Conservation (phyloP, 30 jellyfish, hydroid and myxozoan genomes). For the Hydra vulgaris region DNA sequence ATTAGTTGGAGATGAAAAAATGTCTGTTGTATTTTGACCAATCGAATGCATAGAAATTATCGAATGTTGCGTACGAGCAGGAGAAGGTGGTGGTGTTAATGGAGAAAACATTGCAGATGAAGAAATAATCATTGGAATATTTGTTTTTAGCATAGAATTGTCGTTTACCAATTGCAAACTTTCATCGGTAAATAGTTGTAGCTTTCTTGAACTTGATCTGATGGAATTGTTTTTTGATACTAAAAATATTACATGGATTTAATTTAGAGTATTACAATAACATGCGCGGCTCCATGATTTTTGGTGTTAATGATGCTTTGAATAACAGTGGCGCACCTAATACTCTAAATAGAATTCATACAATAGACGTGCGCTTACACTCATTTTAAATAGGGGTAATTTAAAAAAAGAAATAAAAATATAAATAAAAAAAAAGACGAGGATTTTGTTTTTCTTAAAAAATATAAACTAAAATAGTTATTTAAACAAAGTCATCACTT, state of each 20-base stretch:
- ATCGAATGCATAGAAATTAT: not conserved
- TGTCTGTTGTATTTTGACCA: not conserved
- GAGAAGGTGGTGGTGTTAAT: not conserved
- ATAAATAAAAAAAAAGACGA: too few relatives aligned
- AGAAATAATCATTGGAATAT: not conserved
- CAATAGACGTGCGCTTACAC: too few relatives aligned
- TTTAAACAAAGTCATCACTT: too few relatives aligned
- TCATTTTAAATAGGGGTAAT: too few relatives aligned
- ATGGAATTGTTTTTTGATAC: not conserved
- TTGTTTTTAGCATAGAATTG: not conserved
- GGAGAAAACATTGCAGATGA: not conserved
- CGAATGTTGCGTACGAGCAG: not conserved
- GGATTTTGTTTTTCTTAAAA: too few relatives aligned
- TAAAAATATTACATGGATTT: not conserved
- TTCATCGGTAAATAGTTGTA: not conserved
- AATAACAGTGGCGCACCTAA: too few relatives aligned
- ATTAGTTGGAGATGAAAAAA: not conserved
- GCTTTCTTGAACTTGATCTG: not conserved
- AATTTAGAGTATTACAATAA: too few relatives aligned
- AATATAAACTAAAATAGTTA: too few relatives aligned
- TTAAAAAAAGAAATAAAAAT: too few relatives aligned
- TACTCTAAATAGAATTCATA: too few relatives aligned
- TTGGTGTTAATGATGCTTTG: too few relatives aligned
- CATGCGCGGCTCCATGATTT: too few relatives aligned
- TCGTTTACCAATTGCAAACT: not conserved